These are phyloP conservation scores for Endotricha flammealis DNA, from an alignment of 2,888 invertebrate genomes.

Conservation along the genomic window DNA sequence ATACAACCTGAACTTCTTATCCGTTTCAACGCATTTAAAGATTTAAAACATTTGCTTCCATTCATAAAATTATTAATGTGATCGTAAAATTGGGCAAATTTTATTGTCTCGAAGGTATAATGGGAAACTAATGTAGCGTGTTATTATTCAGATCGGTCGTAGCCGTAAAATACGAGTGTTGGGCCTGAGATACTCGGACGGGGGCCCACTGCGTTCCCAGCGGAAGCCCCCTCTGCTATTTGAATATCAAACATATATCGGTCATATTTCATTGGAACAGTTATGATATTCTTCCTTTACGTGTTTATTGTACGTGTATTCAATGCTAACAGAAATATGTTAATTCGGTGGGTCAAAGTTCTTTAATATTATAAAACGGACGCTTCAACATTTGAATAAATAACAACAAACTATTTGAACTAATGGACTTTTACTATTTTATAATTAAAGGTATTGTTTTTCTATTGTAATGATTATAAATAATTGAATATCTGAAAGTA, in stretches of 20 bases:
- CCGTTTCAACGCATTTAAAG: constrained; percentile 64
- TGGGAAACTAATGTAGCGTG: constrained; percentile 79
- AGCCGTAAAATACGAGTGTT: constrained; percentile 74
- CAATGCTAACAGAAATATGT: constrained; percentile 54
- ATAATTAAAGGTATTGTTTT: constrained; percentile 22
- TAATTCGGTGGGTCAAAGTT: constrained; percentile 47
- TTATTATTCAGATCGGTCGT: constrained; percentile 76
- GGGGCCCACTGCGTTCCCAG: constrained; percentile 47
- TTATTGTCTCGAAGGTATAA: constrained; percentile 78
- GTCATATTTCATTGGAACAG: constrained; percentile 71
- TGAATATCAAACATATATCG: constrained; percentile 74
- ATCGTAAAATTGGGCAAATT: constrained; percentile 78
- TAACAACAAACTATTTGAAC: constrained; percentile 16
- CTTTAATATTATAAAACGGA: constrained; percentile 30
- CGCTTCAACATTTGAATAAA: constrained; percentile 31
- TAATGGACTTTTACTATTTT: constrained; percentile 24
- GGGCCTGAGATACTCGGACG: constrained; percentile 44
- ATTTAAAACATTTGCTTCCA: constrained; percentile 72
- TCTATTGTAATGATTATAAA: constrained; percentile 25
- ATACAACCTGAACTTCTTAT: constrained; percentile 51
- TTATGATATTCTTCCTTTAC: constrained; percentile 74
- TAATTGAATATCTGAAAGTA: constrained; percentile 32
- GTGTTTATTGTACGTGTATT: constrained; percentile 56
- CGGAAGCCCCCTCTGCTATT: constrained; percentile 69
- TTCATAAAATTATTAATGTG: constrained; percentile 79